Evolutionary conservation across 2,113 vertebrate genomes (phyloP), one percentile per base, ranked within the genome.

Genomic region (Lepus americanus): DNA sequence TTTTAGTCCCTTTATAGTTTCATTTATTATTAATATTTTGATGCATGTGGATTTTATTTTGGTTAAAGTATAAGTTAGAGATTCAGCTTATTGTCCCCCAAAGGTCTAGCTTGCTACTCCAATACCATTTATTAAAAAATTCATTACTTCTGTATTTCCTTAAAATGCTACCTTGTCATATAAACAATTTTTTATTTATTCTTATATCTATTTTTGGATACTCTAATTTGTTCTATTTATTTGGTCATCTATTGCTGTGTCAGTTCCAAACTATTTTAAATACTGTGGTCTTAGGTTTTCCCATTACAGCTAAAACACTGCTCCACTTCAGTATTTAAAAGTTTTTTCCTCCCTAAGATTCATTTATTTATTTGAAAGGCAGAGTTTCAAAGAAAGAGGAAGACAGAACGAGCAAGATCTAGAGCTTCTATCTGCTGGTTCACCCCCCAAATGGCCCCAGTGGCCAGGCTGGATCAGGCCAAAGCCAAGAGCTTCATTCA

Each of bases 21-120:
- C 33, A 85, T n/a, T 84, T 76, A n/a, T 90, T 81, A 88, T 66
- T 91, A 95, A 39, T 90, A 93, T 9, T 86, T 92, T 91, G 31
- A 84, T 80, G 84, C 9, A 81, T 51, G 13, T 16, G 29, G 33
- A 80, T 80, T 92, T 92, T 69, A 80, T 79, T 90, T 66, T 92
- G 55, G 74, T 53, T 94, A 66, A 78, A 31, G 5, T 64, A 10
- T 67, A 29, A 92, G 36, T 88, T 92, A 77, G 16, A 13, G 27
- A 86, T 73, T 95, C 78, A 87, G 51, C 23, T 82, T 66, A 55
- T 16, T 83, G 44, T 20, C 8, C 12, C 84, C 36, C 66, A 79
- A 84, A 51, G 87, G 39, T 90, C 63, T 80, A 86, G 49, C 61
- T 55, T 87, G 70, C 23, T 73, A 17, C 51, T 23, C 39, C 49